phyloP scores from a whole-genome alignment of 2,113 vertebrate species.

The Lates calcarifer region DNA sequence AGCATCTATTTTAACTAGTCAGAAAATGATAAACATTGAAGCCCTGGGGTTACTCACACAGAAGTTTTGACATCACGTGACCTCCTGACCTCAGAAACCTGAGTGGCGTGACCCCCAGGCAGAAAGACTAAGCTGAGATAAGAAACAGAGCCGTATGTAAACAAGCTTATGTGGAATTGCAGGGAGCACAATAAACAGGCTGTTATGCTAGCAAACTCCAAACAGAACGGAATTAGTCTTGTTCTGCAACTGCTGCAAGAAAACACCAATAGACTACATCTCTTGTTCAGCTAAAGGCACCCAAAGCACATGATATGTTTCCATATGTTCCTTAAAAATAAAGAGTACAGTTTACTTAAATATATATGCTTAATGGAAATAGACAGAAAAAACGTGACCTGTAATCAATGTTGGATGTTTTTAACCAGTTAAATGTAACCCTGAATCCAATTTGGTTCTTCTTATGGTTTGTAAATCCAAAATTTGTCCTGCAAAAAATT shows the following conservation, averaged over 20 bases:
- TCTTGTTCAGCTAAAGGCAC: conserved; percentile 11
- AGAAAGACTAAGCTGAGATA: conserved; percentile 55
- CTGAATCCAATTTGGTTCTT: background rate
- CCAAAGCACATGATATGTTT: background rate
- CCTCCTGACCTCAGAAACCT: conserved; percentile 64
- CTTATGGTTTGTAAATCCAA: background rate
- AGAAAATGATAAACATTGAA: conserved; percentile 38
- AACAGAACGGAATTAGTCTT: conserved; percentile 48
- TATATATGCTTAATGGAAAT: background rate
- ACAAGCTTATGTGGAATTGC: conserved; percentile 62
- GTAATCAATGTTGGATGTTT: background rate
- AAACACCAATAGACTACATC: conserved; percentile 17
- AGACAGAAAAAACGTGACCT: background rate
- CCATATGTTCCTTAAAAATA: background rate
- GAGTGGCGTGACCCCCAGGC: conserved; percentile 50
- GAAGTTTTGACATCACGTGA: conserved; percentile 49
- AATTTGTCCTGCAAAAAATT: background rate
- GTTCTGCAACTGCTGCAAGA: conserved; percentile 20
- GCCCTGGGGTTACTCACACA: conserved; percentile 11
- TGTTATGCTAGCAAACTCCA: conserved; percentile 60
- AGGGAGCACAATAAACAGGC: conserved; percentile 61
- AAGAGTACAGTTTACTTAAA: background rate
- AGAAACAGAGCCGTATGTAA: conserved; percentile 66
- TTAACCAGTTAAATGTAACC: background rate
- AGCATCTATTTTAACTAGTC: conserved; percentile 22